Conservation (phyloP, 1,140 invertebrate genomes). For the Drosophila lini region DNA sequence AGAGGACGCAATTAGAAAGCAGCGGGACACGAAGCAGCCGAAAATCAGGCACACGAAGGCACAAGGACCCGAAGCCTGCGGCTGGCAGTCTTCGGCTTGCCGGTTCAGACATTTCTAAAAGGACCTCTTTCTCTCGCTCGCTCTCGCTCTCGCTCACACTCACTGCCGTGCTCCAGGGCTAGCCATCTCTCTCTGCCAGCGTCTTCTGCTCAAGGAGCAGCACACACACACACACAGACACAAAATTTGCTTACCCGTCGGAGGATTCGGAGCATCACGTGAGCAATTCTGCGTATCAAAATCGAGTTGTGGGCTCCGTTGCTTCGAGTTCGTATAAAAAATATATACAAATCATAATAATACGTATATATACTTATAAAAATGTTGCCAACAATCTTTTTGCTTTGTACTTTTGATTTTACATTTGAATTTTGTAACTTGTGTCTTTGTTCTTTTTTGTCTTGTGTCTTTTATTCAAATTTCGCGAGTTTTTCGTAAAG, state of each 20-base stretch:
- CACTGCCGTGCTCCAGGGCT: neutral
- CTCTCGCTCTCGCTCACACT: neutral
- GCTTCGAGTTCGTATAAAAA: constrained; percentile 77
- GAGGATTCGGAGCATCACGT: constrained; percentile 73
- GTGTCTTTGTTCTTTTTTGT: constrained; percentile 38
- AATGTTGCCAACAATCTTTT: constrained; percentile 82
- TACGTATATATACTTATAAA: constrained; percentile 79
- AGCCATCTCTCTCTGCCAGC: constrained; percentile 27
- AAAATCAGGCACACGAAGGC: constrained; percentile 48
- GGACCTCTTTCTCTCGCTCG: constrained; percentile 10
- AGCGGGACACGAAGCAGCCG: constrained; percentile 66
- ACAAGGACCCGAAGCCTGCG: constrained; percentile 46
- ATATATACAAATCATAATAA: constrained; percentile 82
- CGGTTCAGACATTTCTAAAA: constrained; percentile 33
- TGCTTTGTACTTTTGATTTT: constrained; percentile 82
- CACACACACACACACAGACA: constrained; percentile 14
- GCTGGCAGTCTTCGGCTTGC: constrained; percentile 63
- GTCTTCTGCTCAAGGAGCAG: constrained; percentile 40
- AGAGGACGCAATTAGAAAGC: constrained; percentile 77
- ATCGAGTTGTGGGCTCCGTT: constrained; percentile 43
- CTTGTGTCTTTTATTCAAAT: constrained; percentile 22
- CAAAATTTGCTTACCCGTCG: constrained; percentile 71
- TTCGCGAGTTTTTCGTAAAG: constrained; percentile 24
- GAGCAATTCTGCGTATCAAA: constrained; percentile 60
- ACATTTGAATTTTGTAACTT: constrained; percentile 71